Evolutionary conservation across 1,140 invertebrate genomes (phyloP).

Genomic region (Goniozus legneri): DNA sequence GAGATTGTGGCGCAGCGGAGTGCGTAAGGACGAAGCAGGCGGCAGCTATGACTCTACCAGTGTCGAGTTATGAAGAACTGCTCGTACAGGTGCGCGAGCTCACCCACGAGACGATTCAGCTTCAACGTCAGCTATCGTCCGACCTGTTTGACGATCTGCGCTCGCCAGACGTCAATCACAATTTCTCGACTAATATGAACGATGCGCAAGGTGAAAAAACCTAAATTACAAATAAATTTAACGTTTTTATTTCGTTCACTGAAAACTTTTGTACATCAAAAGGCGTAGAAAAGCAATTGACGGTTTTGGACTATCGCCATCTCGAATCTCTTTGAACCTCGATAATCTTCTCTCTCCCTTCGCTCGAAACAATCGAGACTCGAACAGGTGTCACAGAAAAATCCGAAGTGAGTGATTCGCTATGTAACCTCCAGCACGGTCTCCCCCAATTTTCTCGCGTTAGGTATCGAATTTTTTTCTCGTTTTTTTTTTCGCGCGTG

Average conservation of each 20-base stretch:
- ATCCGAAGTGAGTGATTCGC: no score
- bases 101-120: constrained; percentile 53
- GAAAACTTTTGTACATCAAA: not conserved
- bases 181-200: constrained; percentile 33
- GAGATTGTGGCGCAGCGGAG: constrained; percentile 15
- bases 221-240: no score
- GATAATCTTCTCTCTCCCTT: no score
- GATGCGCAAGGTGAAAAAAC: no score
- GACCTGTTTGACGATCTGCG: constrained; percentile 38
- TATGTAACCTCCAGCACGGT: no score
- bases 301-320: constrained; percentile 32
- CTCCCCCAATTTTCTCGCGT: no score
- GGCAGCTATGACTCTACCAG: constrained; percentile 54
- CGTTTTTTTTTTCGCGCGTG: no score
- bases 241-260: not conserved
- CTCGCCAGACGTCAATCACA: constrained; percentile 43
- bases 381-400: no score
- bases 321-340: no score
- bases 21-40: constrained; percentile 12
- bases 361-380: no score
- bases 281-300: constrained; percentile 4
- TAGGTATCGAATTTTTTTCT: no score
- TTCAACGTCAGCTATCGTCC: constrained; percentile 46
- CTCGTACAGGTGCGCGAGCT: constrained; percentile 54
- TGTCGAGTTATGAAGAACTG: constrained; percentile 56